A percentile compares a stretch with the other conserved stretches of the same genome.
Evolutionary conservation across 2,797 vertebrate genomes (phyloP).

Genomic region (Carduelis carduelis): DNA sequence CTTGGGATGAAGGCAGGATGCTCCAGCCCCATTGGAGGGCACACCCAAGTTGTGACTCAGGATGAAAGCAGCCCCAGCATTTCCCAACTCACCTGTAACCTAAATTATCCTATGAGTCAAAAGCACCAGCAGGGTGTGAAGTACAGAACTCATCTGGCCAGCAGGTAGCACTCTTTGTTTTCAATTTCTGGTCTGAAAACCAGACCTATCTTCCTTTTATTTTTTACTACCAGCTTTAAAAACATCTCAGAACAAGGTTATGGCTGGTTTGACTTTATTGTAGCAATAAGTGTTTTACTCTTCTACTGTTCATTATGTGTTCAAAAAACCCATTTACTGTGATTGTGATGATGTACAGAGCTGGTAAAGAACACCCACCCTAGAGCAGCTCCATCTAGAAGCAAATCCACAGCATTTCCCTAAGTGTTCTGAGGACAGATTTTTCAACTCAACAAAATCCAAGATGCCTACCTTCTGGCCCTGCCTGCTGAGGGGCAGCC

Average conservation of each 20-base stretch:
- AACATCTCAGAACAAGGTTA: not conserved
- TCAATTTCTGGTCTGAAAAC: not conserved
- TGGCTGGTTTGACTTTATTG: not conserved
- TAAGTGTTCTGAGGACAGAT: not conserved
- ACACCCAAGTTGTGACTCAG: not conserved
- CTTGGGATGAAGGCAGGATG: not conserved
- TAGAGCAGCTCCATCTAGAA: not conserved
- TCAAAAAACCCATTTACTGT: not conserved
- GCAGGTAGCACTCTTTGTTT: constrained; percentile 30
- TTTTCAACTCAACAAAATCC: not conserved
- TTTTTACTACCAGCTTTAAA: not conserved
- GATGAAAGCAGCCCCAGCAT: not conserved
- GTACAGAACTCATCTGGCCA: not conserved
- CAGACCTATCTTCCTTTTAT: not conserved
- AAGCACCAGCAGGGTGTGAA: not conserved
- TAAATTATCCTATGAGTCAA: not conserved
- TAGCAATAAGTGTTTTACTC: not conserved
- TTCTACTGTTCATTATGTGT: not conserved
- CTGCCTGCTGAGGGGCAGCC: not conserved
- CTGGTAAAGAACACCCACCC: not conserved
- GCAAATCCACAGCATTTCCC: not conserved
- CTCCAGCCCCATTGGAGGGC: not conserved
- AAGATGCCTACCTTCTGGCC: not conserved
- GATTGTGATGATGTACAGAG: not conserved
- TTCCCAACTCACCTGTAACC: not conserved